Conservation (phyloP, 2,888 invertebrate genomes). For the Uloborus plumipes region DNA sequence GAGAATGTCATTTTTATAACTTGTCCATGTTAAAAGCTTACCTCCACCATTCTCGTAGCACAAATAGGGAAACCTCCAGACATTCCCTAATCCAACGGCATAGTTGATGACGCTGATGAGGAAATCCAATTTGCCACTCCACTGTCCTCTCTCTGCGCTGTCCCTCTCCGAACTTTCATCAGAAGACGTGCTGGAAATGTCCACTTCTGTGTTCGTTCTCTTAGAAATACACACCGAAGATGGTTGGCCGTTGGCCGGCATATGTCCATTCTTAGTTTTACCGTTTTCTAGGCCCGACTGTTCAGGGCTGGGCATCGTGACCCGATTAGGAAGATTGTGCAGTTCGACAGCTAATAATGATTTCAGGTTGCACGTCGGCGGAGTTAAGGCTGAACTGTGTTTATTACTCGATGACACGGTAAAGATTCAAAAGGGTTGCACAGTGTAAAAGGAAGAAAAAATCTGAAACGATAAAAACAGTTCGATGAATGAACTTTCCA, state of each 20-base stretch:
- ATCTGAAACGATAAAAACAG: too few relatives aligned
- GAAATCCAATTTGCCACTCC: conserved; percentile 80
- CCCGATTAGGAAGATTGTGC: too few relatives aligned
- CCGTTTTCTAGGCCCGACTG: too few relatives aligned
- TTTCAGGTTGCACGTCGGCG: too few relatives aligned
- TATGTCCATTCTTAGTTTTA: not conserved
- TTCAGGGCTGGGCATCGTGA: too few relatives aligned
- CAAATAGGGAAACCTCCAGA: conserved; percentile 93
- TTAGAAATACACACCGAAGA: conserved; percentile 48
- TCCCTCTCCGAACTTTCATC: conserved; percentile 14
- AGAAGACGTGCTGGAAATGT: conserved; percentile 23
- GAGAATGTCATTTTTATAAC: too few relatives aligned
- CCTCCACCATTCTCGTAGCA: conserved; percentile 95
- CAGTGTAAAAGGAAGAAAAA: too few relatives aligned
- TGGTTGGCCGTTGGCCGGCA: not conserved
- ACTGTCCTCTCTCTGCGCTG: conserved; percentile 65
- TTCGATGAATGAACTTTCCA: too few relatives aligned
- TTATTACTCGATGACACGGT: too few relatives aligned
- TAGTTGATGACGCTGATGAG: conserved; percentile 83
- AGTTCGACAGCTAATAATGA: too few relatives aligned
- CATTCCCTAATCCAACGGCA: conserved; percentile 87
- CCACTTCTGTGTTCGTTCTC: conserved; percentile 1
- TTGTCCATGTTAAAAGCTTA: conserved; percentile 71
- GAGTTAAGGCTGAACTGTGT: too few relatives aligned
- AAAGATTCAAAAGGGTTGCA: too few relatives aligned